These are phyloP conservation scores for Tursiops truncatus DNA, from an alignment of 2,113 vertebrate species.

Conservation along the genomic window DNA sequence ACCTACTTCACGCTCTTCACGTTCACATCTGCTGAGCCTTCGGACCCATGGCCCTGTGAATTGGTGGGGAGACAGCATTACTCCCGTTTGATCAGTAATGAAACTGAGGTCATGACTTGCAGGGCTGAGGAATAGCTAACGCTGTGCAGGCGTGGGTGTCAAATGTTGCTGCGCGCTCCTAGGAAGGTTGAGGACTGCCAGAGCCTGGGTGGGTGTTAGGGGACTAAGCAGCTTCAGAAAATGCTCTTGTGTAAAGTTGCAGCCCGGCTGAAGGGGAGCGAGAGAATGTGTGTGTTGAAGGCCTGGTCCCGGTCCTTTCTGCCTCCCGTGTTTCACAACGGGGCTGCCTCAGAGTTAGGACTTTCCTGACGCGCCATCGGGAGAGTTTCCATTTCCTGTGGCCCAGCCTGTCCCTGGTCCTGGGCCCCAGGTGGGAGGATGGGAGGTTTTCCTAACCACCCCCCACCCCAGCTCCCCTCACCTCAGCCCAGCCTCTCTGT, in stretches of 20 bases:
- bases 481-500: background rate
- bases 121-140: background rate
- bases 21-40: background rate
- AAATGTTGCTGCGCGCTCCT: accelerated
- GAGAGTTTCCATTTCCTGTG: constrained; percentile 64
- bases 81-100: background rate
- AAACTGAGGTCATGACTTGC: background rate
- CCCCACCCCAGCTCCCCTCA: background rate
- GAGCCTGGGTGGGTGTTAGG: background rate
- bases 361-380: background rate
- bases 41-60: background rate
- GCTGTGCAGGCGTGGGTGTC: background rate
- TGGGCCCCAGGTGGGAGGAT: constrained; percentile 15
- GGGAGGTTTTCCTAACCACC: background rate
- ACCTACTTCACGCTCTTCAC: background rate
- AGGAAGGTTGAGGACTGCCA: background rate
- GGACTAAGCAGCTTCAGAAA: background rate
- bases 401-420: background rate
- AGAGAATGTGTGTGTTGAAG: background rate
- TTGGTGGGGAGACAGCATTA: background rate
- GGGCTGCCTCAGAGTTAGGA: background rate
- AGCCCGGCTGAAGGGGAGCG: background rate
- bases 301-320: background rate
- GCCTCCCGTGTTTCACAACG: background rate
- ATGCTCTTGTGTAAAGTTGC: background rate